Percentiles rank a stretch among this genome's conserved stretches.
Conservation (phyloP, 2,888 invertebrate genomes). For the Drosophila paranaensis region DNA sequence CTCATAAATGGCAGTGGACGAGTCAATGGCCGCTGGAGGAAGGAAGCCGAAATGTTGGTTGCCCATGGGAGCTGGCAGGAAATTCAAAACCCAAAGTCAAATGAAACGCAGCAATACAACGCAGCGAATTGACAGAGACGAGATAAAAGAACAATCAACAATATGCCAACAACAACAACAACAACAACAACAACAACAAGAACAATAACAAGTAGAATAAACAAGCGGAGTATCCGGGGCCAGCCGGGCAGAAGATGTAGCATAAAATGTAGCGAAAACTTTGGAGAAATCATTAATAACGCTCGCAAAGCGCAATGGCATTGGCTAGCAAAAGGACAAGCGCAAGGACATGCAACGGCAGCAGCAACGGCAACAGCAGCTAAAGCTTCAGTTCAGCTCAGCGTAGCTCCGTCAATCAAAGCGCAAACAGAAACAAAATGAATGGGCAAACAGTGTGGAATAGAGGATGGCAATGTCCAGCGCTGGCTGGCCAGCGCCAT, state of each 20-base stretch:
- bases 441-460: constrained; percentile 78
- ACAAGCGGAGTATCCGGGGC: constrained; percentile 39
- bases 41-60: constrained; percentile 28
- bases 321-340: constrained; percentile 75
- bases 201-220: background rate
- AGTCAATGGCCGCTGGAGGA: constrained; percentile 8
- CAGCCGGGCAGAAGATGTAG: constrained; percentile 62
- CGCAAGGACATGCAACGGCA: constrained; percentile 77
- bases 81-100: constrained; percentile 81
- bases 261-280: constrained; percentile 78
- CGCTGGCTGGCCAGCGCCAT: background rate
- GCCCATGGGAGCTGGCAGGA: constrained; percentile 66
- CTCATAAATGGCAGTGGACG: constrained; percentile 56
- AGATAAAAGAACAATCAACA: constrained; percentile 82
- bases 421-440: constrained; percentile 82
- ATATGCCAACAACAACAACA: constrained; percentile 60
- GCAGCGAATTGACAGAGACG: constrained; percentile 80
- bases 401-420: constrained; percentile 79
- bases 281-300: constrained; percentile 82
- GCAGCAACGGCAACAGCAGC: constrained; percentile 5
- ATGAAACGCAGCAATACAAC: constrained; percentile 79
- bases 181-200: constrained; percentile 17
- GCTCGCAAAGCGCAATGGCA: constrained; percentile 80
- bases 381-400: constrained; percentile 40
- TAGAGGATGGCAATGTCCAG: constrained; percentile 56